Evolutionary conservation across 2,113 vertebrate species (phyloP).

Genomic region (Pseudorectes ferrugineus): DNA sequence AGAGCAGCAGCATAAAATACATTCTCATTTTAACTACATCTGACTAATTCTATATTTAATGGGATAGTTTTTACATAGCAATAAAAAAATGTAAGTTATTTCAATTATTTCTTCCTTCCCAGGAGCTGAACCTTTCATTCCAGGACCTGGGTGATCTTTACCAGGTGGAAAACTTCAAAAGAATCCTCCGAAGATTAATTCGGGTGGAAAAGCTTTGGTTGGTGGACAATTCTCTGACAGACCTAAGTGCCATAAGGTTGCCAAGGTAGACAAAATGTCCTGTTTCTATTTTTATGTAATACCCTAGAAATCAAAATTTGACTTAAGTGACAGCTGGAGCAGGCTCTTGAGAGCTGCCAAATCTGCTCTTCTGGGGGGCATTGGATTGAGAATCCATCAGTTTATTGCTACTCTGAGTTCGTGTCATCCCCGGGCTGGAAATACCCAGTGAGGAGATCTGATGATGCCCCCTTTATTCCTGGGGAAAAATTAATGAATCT

Average conservation of each 20-base stretch:
- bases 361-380: neutral
- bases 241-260: conserved; percentile 88
- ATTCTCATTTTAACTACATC: neutral
- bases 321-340: neutral
- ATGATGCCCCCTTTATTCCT: neutral
- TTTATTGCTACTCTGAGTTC: neutral
- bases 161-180: conserved; percentile 85
- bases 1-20: no score
- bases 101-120: neutral
- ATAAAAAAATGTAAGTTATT: neutral
- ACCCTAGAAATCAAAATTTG: neutral
- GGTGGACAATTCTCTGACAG: conserved; percentile 85
- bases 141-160: conserved; percentile 89
- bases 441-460: neutral
- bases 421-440: neutral
- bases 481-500: neutral
- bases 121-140: conserved; percentile 93
- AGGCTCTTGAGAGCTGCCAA: neutral
- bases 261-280: conserved; percentile 78
- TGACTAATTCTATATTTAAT: neutral
- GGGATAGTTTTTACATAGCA: neutral
- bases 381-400: neutral
- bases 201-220: conserved; percentile 89
- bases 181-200: conserved; percentile 87
- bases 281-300: neutral